A percentile compares a stretch with the other conserved stretches of the same genome.
Evolutionary conservation across 92 coral and sea anemone species (phyloP).

Genomic region (Parazoanthus swiftii): DNA sequence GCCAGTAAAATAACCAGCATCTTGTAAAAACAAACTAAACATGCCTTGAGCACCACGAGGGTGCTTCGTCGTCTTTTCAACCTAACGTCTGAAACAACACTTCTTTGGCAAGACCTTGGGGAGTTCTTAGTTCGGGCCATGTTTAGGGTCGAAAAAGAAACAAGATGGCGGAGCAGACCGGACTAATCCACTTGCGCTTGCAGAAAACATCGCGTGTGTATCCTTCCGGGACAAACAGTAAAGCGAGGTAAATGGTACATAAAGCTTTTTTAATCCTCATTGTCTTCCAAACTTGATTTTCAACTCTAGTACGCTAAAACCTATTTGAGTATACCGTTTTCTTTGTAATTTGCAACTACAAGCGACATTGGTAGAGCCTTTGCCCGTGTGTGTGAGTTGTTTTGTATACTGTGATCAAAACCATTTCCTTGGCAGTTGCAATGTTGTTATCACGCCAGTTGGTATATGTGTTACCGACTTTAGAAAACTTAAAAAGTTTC

Average conservation of each 20-base stretch:
- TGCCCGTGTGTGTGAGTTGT: too few relatives aligned
- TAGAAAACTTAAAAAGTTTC: background rate
- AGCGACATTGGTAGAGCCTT: background rate
- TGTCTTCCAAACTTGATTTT: background rate
- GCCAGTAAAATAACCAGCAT: constrained; percentile 30
- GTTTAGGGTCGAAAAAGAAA: background rate
- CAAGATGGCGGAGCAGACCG: constrained; percentile 35
- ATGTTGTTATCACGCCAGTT: background rate
- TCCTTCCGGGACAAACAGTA: background rate
- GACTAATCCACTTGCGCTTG: background rate
- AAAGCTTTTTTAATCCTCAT: background rate
- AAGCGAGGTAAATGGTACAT: constrained; percentile 4
- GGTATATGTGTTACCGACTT: background rate
- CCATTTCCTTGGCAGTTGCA: background rate
- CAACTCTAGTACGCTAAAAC: background rate
- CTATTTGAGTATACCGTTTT: background rate
- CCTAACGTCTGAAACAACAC: constrained; percentile 5
- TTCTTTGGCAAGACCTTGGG: background rate
- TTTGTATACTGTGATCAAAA: background rate
- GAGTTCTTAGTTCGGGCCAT: constrained; percentile 1
- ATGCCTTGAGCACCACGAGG: constrained; percentile 75
- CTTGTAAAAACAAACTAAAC: constrained; percentile 77
- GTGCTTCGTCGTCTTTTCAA: background rate
- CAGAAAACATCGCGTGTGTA: constrained; percentile 29
- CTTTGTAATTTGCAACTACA: background rate